phyloP scores from a whole-genome alignment of 2,888 invertebrate genomes.

The Leucoma salicis region DNA sequence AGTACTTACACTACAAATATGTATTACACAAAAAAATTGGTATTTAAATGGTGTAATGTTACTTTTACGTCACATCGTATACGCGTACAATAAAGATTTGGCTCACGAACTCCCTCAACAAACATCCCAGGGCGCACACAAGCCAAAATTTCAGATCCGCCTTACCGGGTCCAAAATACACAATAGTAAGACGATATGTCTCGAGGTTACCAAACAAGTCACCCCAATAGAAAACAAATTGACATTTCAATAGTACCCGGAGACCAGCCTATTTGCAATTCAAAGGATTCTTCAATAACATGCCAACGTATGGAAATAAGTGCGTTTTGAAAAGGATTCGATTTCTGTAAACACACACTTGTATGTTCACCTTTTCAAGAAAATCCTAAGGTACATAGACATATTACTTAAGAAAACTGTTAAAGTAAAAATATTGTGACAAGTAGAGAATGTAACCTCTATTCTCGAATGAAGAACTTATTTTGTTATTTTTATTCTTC shows the following conservation, averaged over 20 bases:
- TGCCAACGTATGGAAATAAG: slow-evolving; percentile 72
- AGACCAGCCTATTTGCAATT: slow-evolving; percentile 75
- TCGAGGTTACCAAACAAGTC: slow-evolving; percentile 48
- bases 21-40: no score
- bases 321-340: slow-evolving; percentile 69
- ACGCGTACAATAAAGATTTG: slow-evolving; percentile 22
- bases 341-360: slow-evolving; percentile 54
- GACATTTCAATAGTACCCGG: slow-evolving; percentile 75
- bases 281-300: slow-evolving; percentile 76
- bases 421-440: not conserved
- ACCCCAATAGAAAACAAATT: slow-evolving; percentile 80
- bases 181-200: slow-evolving; percentile 60
- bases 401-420: not conserved
- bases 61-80: not conserved
- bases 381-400: not conserved
- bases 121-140: slow-evolving; percentile 32
- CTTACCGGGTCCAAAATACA: slow-evolving; percentile 39
- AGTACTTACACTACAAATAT: no score
- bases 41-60: not conserved
- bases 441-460: no score
- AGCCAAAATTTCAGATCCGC: slow-evolving; percentile 36
- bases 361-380: not conserved
- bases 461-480: no score
- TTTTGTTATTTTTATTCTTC: no score
- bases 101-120: slow-evolving; percentile 26